phyloP scores from a whole-genome alignment of 2,888 invertebrate genomes.

The Incurvaria masculella region DNA sequence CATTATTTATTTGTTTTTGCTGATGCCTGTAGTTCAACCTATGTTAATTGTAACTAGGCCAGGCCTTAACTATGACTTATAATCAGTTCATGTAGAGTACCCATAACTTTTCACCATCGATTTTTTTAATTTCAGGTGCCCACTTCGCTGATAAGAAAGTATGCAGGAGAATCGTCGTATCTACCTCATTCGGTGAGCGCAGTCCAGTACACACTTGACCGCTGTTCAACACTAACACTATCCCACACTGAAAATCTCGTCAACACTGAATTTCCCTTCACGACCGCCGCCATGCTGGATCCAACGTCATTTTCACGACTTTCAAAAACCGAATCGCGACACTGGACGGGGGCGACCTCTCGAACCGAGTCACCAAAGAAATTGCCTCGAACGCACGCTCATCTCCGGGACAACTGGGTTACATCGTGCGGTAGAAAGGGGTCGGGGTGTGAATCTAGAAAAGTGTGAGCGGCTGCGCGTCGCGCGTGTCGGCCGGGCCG shows the following conservation, averaged over 20 bases:
- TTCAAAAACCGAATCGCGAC: neutral
- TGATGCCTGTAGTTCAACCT: too few species aligned
- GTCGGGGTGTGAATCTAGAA: neutral
- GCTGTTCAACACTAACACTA: conserved; percentile 48
- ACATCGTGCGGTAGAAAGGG: neutral
- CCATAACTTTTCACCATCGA: too few species aligned
- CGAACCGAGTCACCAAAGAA: too few species aligned
- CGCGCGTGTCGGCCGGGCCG: conserved; percentile 23
- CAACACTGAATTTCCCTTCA: conserved; percentile 4
- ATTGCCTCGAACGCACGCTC: neutral
- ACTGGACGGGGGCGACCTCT: neutral
- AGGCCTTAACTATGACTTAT: too few species aligned
- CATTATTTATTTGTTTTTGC: too few species aligned
- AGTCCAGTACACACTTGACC: conserved; percentile 38
- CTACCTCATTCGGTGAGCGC: conserved; percentile 46
- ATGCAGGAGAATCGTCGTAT: too few species aligned
- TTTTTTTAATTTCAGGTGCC: too few species aligned
- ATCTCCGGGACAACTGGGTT: neutral
- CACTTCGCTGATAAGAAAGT: too few species aligned
- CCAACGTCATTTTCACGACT: neutral
- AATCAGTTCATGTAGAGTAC: too few species aligned
- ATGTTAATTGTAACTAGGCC: too few species aligned
- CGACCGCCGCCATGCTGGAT: neutral
- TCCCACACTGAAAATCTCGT: conserved; percentile 44
- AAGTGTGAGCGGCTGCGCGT: conserved; percentile 35